Percentiles rank a stretch among this genome's conserved stretches.
phyloP scores from a whole-genome alignment of 2,888 invertebrate genomes.

The Synergus japonicus region DNA sequence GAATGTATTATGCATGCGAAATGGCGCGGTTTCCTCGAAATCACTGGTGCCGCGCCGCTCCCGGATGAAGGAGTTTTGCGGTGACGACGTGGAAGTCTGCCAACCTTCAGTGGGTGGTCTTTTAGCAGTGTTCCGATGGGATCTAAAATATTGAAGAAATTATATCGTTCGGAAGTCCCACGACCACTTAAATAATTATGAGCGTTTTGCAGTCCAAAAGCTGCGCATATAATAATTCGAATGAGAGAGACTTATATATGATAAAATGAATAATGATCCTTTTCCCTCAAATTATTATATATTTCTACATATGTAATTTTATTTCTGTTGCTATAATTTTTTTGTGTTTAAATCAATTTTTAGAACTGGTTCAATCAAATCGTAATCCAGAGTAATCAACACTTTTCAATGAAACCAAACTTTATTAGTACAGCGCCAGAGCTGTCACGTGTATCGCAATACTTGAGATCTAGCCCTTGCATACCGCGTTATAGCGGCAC shows the following conservation, averaged over 20 bases:
- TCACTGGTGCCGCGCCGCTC: slow-evolving; percentile 71
- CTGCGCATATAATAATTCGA: neutral
- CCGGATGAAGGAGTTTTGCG: slow-evolving; percentile 76
- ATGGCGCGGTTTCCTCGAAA: slow-evolving; percentile 74
- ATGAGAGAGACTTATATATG: neutral
- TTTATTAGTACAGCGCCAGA: neutral
- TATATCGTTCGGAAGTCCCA: slow-evolving; percentile 67
- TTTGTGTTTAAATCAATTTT: no score
- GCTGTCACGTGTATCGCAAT: slow-evolving; percentile 16
- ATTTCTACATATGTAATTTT: no score
- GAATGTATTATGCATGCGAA: slow-evolving; percentile 76
- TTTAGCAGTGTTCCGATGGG: slow-evolving; percentile 68
- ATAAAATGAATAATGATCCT: no score
- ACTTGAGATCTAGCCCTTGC: neutral
- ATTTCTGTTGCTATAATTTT: no score
- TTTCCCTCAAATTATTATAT: no score
- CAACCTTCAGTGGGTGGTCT: slow-evolving; percentile 73
- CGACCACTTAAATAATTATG: slow-evolving; percentile 67
- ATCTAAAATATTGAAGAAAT: slow-evolving; percentile 70
- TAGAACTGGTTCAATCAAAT: neutral
- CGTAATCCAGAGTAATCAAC: neutral
- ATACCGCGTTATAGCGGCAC: slow-evolving; percentile 31
- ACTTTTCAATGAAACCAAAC: neutral
- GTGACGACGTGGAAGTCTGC: slow-evolving; percentile 76
- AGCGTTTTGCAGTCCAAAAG: slow-evolving; percentile 27